Evolutionary conservation across 2,113 vertebrate species (phyloP), one percentile per base, ranked within the genome.

Genomic region (Cichladusa arquata): DNA sequence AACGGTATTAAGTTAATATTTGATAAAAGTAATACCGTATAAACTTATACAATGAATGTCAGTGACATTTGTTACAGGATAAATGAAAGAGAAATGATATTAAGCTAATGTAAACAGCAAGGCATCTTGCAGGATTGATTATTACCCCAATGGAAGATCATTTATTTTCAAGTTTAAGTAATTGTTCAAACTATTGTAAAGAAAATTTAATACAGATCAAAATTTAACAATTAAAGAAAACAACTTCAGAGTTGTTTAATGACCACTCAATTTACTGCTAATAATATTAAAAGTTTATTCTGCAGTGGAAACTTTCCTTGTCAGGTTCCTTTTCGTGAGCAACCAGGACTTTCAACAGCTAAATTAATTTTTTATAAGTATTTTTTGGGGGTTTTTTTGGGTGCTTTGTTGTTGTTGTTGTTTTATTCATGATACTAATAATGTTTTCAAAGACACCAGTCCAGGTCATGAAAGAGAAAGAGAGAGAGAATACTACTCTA

Each of bases 131-230:
- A 92, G 28, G 42, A 95, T 26, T 93, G 90, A 93, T 90, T 93
- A 82, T 71, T 42, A 62, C 12, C 76, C 50, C 79, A 93, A 81
- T 20, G 47, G 53, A 90, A 91, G n/a, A 83, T 24, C 0, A 90
- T 61, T 96, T 90, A 65, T 92, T 95, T 92, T 88, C 53, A 61
- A 62, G 17, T 45, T 91, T 88, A 86, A 91, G 81, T 91, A 89
- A 83, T 33, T 82, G 54, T 62, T 88, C 34, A 62, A 90, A 34
- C 2, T 76, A 45, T 47, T 69, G 13, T 47, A 86, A 93, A 90
- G 7, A 77, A 91, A 76, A 93, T 53, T 11, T 87, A 95, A 89
- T 84, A 67, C 79, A 66, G 8, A 9, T 47, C 10, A 90, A 61
- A 6, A 76, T 91, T 90, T 70, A 76, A 13, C 22, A 77, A 45